These are phyloP conservation scores for Bubo bubo DNA, from an alignment of 2,113 vertebrate genomes.

Conservation along the genomic window DNA sequence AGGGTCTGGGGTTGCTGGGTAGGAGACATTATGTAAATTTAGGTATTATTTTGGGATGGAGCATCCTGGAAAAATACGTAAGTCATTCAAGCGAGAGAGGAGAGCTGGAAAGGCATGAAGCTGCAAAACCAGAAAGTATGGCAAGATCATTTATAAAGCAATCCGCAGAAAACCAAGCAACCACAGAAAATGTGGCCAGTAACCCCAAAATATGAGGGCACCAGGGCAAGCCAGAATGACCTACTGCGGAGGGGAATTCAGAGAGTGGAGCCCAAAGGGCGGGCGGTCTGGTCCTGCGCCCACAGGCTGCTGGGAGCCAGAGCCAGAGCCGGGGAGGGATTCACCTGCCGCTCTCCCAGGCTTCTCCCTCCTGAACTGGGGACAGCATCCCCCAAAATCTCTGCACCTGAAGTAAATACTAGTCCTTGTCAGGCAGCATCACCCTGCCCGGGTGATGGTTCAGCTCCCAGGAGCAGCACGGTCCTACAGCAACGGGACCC, in stretches of 20 bases:
- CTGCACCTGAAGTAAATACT: background rate
- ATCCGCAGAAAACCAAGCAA: background rate
- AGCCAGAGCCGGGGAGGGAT: background rate
- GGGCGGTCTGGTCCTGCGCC: background rate
- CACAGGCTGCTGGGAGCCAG: background rate
- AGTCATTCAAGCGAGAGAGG: background rate
- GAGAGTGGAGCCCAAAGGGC: background rate
- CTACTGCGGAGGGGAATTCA: background rate
- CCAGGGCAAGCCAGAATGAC: background rate
- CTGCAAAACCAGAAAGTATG: background rate
- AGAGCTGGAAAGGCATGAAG: background rate
- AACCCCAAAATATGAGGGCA: background rate
- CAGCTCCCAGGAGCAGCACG: background rate
- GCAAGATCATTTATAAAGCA: background rate
- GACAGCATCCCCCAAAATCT: background rate
- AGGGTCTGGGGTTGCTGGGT: background rate
- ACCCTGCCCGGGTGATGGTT: background rate
- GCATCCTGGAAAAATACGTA: background rate
- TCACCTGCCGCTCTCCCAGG: background rate
- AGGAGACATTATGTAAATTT: background rate
- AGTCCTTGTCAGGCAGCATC: background rate
- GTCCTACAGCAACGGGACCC: background rate
- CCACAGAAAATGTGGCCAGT: background rate
- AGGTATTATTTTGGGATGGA: background rate
- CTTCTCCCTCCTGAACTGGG: background rate